Evolutionary conservation across 30 jellyfish, hydroid and myxozoan genomes (phyloP).

Genomic region (Rhopilema esculentum): DNA sequence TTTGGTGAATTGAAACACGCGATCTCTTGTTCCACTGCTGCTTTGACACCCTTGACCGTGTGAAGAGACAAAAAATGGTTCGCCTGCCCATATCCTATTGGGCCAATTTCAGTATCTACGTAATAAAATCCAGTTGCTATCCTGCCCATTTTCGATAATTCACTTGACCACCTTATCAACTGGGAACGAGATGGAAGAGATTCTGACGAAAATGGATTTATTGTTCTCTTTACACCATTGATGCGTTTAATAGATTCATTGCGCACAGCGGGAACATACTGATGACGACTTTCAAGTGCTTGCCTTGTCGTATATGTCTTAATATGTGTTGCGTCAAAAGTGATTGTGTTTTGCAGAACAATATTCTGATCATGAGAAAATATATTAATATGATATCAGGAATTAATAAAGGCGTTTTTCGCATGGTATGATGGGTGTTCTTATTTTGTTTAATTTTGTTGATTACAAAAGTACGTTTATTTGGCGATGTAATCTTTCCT

Average conservation of each 20-base stretch:
- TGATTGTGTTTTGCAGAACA: constrained; percentile 11
- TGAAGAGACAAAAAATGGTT: constrained; percentile 26
- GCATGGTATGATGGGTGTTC: background rate
- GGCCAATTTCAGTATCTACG: constrained; percentile 15
- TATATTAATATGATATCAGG: background rate
- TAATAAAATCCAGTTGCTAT: constrained; percentile 12
- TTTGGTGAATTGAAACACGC: constrained; percentile 16
- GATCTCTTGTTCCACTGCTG: constrained; percentile 32
- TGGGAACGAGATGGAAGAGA: constrained; percentile 22
- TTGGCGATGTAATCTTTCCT: background rate
- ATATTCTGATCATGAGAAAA: constrained; percentile 19
- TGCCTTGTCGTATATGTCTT: constrained; percentile 15
- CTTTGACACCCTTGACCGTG: constrained; percentile 10
- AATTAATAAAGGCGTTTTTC: constrained; percentile 5
- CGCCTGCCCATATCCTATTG: constrained; percentile 13
- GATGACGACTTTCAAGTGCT: constrained; percentile 30
- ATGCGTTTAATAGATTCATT: constrained; percentile 9
- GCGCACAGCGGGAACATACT: constrained; percentile 21
- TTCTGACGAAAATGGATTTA: constrained; percentile 7
- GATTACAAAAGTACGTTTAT: background rate
- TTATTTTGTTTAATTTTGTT: constrained; percentile 1
- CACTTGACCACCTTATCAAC: constrained; percentile 21
- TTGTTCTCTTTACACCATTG: constrained; percentile 12
- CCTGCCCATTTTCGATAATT: constrained; percentile 7
- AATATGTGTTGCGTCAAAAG: constrained; percentile 14